Base-by-base conservation (phyloP, 2,888 invertebrate species). In the Crossocerus cetratus region DNA sequence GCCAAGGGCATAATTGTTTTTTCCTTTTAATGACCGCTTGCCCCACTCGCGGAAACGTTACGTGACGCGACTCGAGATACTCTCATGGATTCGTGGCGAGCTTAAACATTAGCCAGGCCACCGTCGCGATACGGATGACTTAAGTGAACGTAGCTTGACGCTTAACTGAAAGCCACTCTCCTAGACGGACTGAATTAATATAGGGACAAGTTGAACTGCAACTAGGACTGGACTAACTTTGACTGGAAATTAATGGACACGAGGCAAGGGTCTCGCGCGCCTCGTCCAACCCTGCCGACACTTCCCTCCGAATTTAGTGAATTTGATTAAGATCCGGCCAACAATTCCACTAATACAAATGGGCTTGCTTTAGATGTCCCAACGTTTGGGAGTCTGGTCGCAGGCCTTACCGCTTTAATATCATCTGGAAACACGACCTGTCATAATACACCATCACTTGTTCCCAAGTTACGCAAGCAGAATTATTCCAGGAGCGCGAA, bases 401-500 rank as follows among this genome's bases (percentile, higher is more conserved):
- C n/a, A n/a, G n/a, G n/a, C n/a, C n/a, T n/a, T n/a, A 32, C 32
- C 8, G 11, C 11, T 8, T 32, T 32, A 32, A 32, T 32, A 32
- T 11, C 5, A 8, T 32, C 32, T 32, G 11, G 32, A 32, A 32
- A 32, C 8, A 4, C 11, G 11, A 1, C 8, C 32, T 32, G 32
- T 11, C 32, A 11, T 32, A 32, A 32, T 11, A 32, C 8, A 32
- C 4, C 21, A 44, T 23, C 23, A 43, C 59, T 67, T 32, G 55
- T 62, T 55, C 20, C 49, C 44, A 43, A 13, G 3, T 49, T 49
- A 13, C 16, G 49, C 49, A n/a, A 49, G 49, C 5, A 13, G 45
- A 62, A 63, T 69, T 63, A 57, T 69, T 20, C 53, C 42, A 55
- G n/a, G n/a, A 21, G 56, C 62, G 63, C 44, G 62, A 62, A 63